Evolutionary conservation across 2,113 vertebrate species (phyloP).

Genomic region (Pachycephala philippinensis): DNA sequence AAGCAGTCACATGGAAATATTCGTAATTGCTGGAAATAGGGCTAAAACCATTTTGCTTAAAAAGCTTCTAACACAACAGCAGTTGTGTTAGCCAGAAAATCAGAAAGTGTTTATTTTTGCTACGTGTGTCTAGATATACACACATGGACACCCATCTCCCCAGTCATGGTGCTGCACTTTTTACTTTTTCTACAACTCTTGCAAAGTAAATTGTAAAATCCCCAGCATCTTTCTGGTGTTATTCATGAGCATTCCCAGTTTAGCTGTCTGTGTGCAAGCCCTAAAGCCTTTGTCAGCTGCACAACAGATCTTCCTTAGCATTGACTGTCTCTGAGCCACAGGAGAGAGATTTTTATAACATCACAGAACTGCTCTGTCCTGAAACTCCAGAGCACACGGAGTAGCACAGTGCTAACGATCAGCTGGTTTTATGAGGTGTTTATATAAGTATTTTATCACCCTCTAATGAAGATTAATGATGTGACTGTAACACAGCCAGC

Average conservation of each 20-base stretch:
- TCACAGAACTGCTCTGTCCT: neutral
- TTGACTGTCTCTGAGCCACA: neutral
- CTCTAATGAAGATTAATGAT: neutral
- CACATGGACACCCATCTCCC: neutral
- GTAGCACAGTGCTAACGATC: neutral
- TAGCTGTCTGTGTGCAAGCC: neutral
- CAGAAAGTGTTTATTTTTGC: neutral
- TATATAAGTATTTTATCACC: neutral
- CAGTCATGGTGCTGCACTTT: neutral
- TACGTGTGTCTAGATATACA: fast-evolving
- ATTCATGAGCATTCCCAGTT: neutral
- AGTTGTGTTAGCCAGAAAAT: neutral
- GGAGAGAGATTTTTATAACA: neutral
- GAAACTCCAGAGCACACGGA: neutral
- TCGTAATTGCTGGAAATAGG: neutral
- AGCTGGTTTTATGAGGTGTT: neutral
- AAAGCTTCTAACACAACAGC: neutral
- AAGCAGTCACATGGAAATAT: neutral
- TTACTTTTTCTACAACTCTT: neutral
- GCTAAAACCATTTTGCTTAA: neutral
- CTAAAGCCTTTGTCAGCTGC: neutral
- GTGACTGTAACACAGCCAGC: neutral
- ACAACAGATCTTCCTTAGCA: neutral
- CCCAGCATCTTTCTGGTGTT: neutral
- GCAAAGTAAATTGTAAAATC: neutral